Evolutionary conservation across 1,140 invertebrate genomes (phyloP).

Genomic region (Pinna nobilis): DNA sequence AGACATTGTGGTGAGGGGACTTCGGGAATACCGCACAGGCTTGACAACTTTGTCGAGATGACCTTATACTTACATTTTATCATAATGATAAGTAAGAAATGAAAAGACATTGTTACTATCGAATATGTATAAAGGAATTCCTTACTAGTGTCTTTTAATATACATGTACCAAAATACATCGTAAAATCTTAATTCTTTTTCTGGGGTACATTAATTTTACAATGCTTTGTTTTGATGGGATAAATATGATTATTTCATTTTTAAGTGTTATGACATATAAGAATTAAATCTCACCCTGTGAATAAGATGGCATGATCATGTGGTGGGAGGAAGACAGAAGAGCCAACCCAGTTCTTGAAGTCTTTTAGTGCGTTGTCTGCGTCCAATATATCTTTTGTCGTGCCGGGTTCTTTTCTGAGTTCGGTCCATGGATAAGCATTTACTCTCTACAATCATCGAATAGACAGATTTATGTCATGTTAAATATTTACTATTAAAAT

Average conservation of each 20-base stretch:
- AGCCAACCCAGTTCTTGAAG: slow-evolving; percentile 44
- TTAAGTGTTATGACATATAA: not conserved
- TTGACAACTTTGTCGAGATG: too few species aligned
- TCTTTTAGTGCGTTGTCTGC: slow-evolving; percentile 40
- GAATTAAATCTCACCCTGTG: slow-evolving; percentile 40
- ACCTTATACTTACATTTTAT: too few species aligned
- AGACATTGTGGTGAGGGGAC: too few species aligned
- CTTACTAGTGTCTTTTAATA: not conserved
- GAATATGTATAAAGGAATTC: too few species aligned
- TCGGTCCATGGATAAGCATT: slow-evolving; percentile 48
- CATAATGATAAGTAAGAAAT: too few species aligned
- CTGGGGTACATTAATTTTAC: not conserved
- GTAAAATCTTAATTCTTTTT: not conserved
- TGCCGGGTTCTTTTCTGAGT: slow-evolving; percentile 31
- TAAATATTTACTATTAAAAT: not conserved
- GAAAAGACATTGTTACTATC: too few species aligned
- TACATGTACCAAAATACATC: not conserved
- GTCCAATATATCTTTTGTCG: slow-evolving; percentile 32
- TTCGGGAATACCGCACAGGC: too few species aligned
- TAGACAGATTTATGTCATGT: not conserved
- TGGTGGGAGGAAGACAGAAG: slow-evolving; percentile 26
- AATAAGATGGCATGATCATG: slow-evolving; percentile 57
- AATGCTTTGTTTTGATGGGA: not conserved
- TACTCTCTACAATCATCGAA: slow-evolving; percentile 18
- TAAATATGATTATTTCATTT: not conserved